phyloP scores from a whole-genome alignment of 2,888 invertebrate genomes.

The Pachydiplax longipennis region DNA sequence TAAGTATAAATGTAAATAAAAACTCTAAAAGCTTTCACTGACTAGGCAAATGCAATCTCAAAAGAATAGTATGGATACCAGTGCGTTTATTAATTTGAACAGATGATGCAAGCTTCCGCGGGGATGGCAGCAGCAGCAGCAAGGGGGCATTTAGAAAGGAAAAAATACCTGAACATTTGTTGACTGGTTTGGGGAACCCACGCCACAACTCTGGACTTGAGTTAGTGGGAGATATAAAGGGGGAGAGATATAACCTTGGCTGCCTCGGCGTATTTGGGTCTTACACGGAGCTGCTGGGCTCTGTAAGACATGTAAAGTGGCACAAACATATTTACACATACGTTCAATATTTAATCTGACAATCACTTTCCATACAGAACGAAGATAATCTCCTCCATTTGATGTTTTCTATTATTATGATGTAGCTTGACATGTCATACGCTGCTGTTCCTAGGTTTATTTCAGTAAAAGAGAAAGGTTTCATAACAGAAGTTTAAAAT shows the following conservation, averaged over 20 bases:
- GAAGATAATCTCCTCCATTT: not conserved
- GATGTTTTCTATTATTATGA: not conserved
- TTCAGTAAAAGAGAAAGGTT: not conserved
- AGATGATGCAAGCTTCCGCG: not conserved
- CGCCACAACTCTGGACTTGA: constrained; percentile 37
- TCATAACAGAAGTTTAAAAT: not conserved
- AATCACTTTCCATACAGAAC: not conserved
- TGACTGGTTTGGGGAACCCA: constrained; percentile 37
- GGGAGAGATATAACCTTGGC: constrained; percentile 39
- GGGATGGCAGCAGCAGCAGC: not conserved
- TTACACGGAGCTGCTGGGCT: constrained; percentile 15
- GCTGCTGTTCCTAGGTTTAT: not conserved
- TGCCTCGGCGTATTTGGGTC: constrained; percentile 26
- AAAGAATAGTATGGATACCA: not conserved
- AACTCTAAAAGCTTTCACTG: not conserved
- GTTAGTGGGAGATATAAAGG: constrained; percentile 41
- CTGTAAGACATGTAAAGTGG: constrained; percentile 30
- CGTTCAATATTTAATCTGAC: not conserved
- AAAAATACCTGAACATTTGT: not conserved
- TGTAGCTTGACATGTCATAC: not conserved
- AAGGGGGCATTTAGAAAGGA: not conserved
- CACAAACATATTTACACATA: constrained; percentile 11
- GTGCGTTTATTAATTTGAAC: not conserved
- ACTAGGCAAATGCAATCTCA: not conserved
- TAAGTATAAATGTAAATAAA: not conserved